These are phyloP conservation scores for Bombus affinis DNA, from an alignment of 1,140 invertebrate species.

Conservation along the genomic window DNA sequence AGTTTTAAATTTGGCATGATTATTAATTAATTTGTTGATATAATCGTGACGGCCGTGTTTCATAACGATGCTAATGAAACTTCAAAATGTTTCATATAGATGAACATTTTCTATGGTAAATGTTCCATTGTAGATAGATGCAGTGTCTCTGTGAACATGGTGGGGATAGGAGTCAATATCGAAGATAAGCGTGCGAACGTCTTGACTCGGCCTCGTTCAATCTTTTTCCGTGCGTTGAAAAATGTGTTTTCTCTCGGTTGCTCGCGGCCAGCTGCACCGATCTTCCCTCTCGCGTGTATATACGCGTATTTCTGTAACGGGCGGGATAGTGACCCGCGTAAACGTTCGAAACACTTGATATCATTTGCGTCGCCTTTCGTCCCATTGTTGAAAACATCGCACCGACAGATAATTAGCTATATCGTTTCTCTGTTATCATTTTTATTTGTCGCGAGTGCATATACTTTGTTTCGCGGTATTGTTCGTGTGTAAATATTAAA, in stretches of 20 bases:
- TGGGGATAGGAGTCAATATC: slow-evolving; percentile 43
- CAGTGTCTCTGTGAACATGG: not conserved
- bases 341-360: slow-evolving; percentile 36
- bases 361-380: slow-evolving; percentile 24
- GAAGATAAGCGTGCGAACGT: slow-evolving; percentile 56
- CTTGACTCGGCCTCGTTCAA: slow-evolving; percentile 42
- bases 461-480: not conserved
- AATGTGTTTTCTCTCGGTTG: slow-evolving; percentile 26
- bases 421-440: slow-evolving; percentile 50
- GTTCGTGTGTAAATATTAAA: slow-evolving; percentile 21
- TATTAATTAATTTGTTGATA: too few relatives aligned
- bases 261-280: not conserved
- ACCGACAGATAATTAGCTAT: slow-evolving; percentile 45
- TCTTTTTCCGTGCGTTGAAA: slow-evolving; percentile 39
- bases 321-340: slow-evolving; percentile 41
- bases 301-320: slow-evolving; percentile 22
- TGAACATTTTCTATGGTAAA: too few relatives aligned
- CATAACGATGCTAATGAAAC: too few relatives aligned
- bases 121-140: slow-evolving; percentile 15
- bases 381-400: slow-evolving; percentile 34
- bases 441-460: slow-evolving; percentile 25
- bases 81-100: not conserved
- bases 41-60: too few relatives aligned
- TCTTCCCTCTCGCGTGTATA: not conserved
- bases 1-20: too few relatives aligned